phyloP scores from a whole-genome alignment of 2,797 vertebrate genomes.

The Sebastes vulpes region DNA sequence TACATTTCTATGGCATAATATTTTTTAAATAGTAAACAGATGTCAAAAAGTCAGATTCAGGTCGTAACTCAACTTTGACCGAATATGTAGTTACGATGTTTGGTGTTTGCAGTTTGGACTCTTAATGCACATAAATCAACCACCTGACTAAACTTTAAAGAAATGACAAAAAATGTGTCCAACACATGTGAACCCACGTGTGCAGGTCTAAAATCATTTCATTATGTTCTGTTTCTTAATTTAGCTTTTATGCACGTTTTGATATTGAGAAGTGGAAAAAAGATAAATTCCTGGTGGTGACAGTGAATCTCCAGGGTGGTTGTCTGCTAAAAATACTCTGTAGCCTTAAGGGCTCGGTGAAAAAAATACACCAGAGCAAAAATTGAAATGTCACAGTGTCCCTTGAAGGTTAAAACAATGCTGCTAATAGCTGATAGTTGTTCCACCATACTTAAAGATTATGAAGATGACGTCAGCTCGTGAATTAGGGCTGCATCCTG shows the following conservation, averaged over 20 bases:
- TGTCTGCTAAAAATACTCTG: conserved; percentile 24
- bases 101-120: background rate
- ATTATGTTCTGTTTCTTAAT: background rate
- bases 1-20: background rate
- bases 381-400: conserved; percentile 27
- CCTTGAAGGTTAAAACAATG: conserved; percentile 45
- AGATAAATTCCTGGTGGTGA: background rate
- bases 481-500: conserved; percentile 20
- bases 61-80: background rate
- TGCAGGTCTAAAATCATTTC: background rate
- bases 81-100: background rate
- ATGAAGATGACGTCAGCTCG: conserved; percentile 23
- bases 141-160: background rate
- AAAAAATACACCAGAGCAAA: conserved; percentile 1
- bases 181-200: background rate
- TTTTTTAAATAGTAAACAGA: background rate
- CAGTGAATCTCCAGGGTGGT: conserved; percentile 2
- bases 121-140: background rate
- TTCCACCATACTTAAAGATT: conserved; percentile 4
- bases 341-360: background rate
- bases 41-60: background rate
- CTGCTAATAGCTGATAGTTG: conserved; percentile 24
- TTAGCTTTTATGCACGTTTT: background rate
- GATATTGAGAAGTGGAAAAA: background rate
- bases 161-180: background rate